A percentile compares a stretch with the other conserved stretches of the same genome.
These are phyloP conservation scores for Cryptus viduatorius DNA, from an alignment of 2,888 invertebrate species.

Conservation along the genomic window DNA sequence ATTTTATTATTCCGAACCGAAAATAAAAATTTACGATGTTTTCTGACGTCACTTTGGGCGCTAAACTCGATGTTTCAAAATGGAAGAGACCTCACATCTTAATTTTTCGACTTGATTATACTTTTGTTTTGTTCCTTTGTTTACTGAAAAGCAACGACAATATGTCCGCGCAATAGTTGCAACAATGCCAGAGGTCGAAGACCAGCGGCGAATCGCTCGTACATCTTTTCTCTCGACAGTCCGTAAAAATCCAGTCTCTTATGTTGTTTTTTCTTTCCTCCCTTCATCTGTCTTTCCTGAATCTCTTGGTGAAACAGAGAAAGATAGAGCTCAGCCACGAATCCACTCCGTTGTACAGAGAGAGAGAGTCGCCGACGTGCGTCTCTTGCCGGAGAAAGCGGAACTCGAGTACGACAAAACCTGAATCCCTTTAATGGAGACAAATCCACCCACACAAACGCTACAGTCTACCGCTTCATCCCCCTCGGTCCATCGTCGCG, in stretches of 20 bases:
- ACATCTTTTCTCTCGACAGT: slow-evolving; percentile 7
- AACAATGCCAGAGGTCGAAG: not conserved
- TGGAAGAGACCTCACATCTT: no score
- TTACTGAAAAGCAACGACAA: not conserved
- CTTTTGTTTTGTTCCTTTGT: not conserved
- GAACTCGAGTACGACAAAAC: slow-evolving; percentile 82
- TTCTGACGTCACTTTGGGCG: no score
- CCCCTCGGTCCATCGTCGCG: slow-evolving; percentile 65
- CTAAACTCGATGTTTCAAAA: no score
- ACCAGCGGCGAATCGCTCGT: slow-evolving; percentile 9
- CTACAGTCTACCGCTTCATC: slow-evolving; percentile 47
- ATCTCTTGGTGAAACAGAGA: slow-evolving; percentile 17
- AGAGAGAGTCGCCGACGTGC: slow-evolving; percentile 20
- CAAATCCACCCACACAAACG: slow-evolving; percentile 81
- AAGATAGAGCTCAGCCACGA: slow-evolving; percentile 25
- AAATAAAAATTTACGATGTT: no score
- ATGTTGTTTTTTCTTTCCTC: slow-evolving; percentile 1
- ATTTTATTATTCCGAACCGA: no score
- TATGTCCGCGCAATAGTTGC: not conserved
- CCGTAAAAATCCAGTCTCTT: slow-evolving; percentile 25
- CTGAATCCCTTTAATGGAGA: slow-evolving; percentile 84
- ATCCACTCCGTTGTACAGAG: slow-evolving; percentile 50
- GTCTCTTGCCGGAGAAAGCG: slow-evolving; percentile 73
- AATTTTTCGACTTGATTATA: not conserved
- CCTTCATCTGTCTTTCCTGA: slow-evolving; percentile 16